Evolutionary conservation across 2,888 invertebrate species (phyloP), one percentile per base, ranked within the genome.

Genomic region (Metallyticus violacea): DNA sequence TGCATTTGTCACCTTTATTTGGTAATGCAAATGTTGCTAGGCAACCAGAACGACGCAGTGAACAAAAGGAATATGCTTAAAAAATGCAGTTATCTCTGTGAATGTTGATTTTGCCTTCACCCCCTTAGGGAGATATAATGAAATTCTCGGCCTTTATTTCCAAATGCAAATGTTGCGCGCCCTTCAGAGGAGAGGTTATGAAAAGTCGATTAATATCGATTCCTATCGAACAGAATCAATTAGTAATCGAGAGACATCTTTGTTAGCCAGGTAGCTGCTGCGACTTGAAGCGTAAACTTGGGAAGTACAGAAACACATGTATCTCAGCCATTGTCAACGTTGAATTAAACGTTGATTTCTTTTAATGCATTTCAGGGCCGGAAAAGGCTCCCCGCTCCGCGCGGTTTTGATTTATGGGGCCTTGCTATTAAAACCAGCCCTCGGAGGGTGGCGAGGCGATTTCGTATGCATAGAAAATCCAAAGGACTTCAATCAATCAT

Each of bases 401-500:
- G 15, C 40, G 40, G 15, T 62, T 62, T 62, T 62, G 40, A 62
- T 62, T 62, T 62, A 62, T 62, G 40, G 40, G 22, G 15, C 40
- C 9, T 9, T 62, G 40, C 40, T 62, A 62, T 62, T 62, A 62
- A 62, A 62, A 62, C 1, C 40, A 62, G 40, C 40, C 40, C 40
- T 62, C 22, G 40, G 15, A 6, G 0, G 40, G 3, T 4, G 30
- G 30, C 7, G 40, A 40, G 4, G 15, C 9, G 40, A 62, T 62
- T 62, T 62, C 40, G 40, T 83, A 83, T 83, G 83, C 83, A 77
- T 77, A 83, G 40, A 83, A 83, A 83, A 83, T 83, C 77, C 15
- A 62, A 62, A 28, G 25, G 76, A 77, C 22, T 28, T 27, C 27
- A 29, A 83, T 83, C 83, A 77, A 83, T 83, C 83, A 83, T 83